Evolutionary conservation across 2,113 vertebrate genomes (phyloP).

Genomic region (Neomonachus schauinslandi): DNA sequence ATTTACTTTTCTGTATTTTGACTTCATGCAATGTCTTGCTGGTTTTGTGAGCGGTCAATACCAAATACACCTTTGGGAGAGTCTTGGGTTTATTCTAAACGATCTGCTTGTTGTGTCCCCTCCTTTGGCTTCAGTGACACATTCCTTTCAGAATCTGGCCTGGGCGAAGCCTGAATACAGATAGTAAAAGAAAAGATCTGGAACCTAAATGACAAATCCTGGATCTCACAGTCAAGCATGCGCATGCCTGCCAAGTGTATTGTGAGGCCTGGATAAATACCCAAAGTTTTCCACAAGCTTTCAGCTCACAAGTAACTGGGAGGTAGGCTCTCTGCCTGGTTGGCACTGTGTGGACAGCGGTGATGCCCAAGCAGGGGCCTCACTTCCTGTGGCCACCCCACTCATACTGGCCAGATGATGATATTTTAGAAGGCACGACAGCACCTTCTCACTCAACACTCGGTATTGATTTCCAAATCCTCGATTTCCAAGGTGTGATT

Average conservation of each 20-base stretch:
- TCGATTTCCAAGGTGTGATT: background rate
- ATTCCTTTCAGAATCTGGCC: background rate
- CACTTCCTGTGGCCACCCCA: background rate
- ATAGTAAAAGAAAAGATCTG: conserved; percentile 24
- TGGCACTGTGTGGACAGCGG: background rate
- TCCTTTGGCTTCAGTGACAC: background rate
- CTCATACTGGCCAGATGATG: background rate
- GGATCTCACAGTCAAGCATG: background rate
- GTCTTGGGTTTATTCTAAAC: background rate
- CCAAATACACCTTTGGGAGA: background rate
- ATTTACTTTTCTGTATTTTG: conserved; percentile 13
- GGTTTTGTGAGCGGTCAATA: background rate
- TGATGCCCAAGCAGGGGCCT: background rate
- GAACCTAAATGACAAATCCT: background rate
- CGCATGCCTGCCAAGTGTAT: background rate
- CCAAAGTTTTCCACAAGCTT: background rate
- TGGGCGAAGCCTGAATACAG: conserved; percentile 3
- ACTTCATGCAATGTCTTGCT: conserved; percentile 37
- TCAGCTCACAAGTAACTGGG: background rate
- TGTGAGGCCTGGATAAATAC: background rate
- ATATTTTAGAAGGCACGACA: background rate
- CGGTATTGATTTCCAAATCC: background rate
- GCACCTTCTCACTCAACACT: background rate
- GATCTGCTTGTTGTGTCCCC: background rate
- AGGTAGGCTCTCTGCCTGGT: background rate